These are phyloP conservation scores for Lepidothrix coronata DNA, from an alignment of 2,113 vertebrate species.

Conservation along the genomic window DNA sequence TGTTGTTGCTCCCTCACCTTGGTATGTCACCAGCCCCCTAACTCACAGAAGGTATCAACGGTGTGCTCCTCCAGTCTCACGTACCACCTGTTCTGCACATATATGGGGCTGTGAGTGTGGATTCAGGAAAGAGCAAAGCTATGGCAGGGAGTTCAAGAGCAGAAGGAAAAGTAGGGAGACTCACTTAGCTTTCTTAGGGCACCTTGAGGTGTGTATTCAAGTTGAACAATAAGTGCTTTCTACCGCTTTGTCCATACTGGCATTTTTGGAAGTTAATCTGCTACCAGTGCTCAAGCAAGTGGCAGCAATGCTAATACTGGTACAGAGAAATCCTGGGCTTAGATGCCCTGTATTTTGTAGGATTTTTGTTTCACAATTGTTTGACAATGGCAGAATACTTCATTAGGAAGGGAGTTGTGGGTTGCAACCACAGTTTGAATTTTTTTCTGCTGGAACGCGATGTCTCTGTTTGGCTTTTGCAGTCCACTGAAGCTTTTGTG, in stretches of 20 bases:
- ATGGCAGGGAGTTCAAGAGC: neutral
- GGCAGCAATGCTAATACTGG: neutral
- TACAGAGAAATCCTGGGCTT: neutral
- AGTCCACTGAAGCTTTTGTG: neutral
- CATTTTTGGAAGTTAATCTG: neutral
- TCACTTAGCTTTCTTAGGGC: neutral
- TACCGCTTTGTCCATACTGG: neutral
- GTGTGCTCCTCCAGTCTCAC: rapidly evolving
- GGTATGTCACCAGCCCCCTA: neutral
- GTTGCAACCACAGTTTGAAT: neutral
- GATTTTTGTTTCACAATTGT: neutral
- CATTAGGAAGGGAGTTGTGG: neutral
- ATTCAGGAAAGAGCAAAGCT: neutral
- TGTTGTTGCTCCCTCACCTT: neutral
- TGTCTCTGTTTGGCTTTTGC: neutral
- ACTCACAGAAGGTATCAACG: rapidly evolving
- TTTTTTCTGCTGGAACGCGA: neutral
- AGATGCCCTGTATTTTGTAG: neutral
- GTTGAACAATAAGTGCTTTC: neutral
- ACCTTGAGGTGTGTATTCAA: neutral
- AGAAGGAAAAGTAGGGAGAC: neutral
- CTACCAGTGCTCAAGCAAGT: neutral
- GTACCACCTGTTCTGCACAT: neutral
- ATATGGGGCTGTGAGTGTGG: neutral
- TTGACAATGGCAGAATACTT: neutral